Percentiles rank a stretch among this genome's conserved stretches.
phyloP scores from a whole-genome alignment of 2,888 invertebrate species.

The Watsonalla cultraria region DNA sequence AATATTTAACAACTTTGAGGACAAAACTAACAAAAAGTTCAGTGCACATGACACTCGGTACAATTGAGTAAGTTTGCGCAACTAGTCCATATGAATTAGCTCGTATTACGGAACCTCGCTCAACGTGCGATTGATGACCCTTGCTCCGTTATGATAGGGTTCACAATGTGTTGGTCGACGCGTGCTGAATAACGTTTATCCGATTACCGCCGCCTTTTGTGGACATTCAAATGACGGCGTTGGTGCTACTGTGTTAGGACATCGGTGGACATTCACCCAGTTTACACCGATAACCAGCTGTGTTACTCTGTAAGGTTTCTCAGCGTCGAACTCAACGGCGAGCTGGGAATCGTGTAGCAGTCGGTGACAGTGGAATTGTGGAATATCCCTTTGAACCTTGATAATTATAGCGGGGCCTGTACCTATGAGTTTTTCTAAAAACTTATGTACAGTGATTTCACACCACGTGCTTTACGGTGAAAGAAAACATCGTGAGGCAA shows the following conservation, averaged over 20 bases:
- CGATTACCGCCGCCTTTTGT: slow-evolving; percentile 26
- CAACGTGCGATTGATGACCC: not conserved
- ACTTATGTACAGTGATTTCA: no score
- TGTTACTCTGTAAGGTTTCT: no score
- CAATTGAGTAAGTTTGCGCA: not conserved
- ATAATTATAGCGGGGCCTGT: no score
- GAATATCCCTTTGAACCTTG: no score
- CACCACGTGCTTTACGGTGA: no score
- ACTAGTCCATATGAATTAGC: not conserved
- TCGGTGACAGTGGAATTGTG: no score
- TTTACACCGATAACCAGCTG: not conserved
- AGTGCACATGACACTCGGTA: not conserved
- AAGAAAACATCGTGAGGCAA: no score
- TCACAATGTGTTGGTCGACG: slow-evolving; percentile 33
- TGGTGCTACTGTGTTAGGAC: slow-evolving; percentile 12
- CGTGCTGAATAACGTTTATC: slow-evolving; percentile 45
- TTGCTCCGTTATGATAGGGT: not conserved
- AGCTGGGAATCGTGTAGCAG: no score
- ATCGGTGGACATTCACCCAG: slow-evolving; percentile 4
- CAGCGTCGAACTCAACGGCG: no score
- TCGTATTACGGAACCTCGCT: not conserved
- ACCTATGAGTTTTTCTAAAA: no score
- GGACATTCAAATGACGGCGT: slow-evolving; percentile 10
- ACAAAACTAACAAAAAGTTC: not conserved
- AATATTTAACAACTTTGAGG: not conserved